phyloP scores from a whole-genome alignment of 2,797 vertebrate species.

The Yasuhikotakia modesta region DNA sequence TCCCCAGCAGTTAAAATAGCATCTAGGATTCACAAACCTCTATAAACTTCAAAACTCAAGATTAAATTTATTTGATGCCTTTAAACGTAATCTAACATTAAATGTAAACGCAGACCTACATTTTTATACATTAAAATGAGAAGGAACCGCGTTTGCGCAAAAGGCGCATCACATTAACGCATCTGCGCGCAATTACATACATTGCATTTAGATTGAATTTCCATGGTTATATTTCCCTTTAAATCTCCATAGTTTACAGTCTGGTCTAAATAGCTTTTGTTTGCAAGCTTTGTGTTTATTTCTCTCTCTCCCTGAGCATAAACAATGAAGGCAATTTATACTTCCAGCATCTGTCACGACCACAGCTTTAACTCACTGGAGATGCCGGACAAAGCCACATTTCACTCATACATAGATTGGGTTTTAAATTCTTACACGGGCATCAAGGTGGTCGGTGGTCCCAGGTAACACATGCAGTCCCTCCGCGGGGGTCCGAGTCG shows the following conservation, averaged over 20 bases:
- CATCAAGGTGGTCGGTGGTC: constrained; percentile 77
- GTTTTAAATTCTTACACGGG: constrained; percentile 75
- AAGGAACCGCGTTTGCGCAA: background rate
- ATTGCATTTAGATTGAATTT: background rate
- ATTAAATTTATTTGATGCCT: background rate
- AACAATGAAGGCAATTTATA: background rate
- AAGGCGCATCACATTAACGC: background rate
- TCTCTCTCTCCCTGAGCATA: background rate
- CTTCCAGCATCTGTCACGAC: background rate
- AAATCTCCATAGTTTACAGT: background rate
- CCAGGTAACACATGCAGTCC: constrained; percentile 81
- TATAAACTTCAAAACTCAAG: background rate
- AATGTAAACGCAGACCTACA: too few relatives aligned
- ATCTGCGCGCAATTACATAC: constrained; percentile 11
- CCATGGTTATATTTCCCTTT: too few relatives aligned
- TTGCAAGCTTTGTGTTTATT: background rate
- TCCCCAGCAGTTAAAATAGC: too few relatives aligned
- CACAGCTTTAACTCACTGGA: background rate
- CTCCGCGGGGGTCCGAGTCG: constrained; percentile 75
- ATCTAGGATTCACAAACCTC: too few relatives aligned
- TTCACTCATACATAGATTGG: background rate
- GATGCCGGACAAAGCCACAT: constrained; percentile 9
- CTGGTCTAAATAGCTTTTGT: too few relatives aligned
- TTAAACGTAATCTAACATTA: background rate
- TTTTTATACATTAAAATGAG: background rate